A percentile compares a stretch with the other conserved stretches of the same genome.
These are phyloP conservation scores for Xenotilapia flavipinnis DNA, from an alignment of 2,113 vertebrate species.

Conservation along the genomic window DNA sequence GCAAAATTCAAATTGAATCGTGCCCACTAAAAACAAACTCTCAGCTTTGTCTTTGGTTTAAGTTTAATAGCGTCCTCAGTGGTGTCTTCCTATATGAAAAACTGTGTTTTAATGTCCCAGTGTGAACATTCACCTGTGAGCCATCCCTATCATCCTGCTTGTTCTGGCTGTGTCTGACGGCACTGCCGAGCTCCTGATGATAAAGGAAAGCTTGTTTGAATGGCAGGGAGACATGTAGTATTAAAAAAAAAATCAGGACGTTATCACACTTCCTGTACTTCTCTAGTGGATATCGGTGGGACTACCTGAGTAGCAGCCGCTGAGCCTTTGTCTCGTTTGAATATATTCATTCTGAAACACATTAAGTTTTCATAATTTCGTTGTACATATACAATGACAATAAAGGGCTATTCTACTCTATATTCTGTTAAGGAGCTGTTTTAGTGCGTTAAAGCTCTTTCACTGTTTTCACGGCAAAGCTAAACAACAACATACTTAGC, in stretches of 20 bases:
- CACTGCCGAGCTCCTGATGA: slow-evolving; percentile 26
- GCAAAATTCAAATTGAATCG: not conserved
- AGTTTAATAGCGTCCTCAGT: not conserved
- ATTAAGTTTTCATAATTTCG: not conserved
- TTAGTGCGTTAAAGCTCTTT: not conserved
- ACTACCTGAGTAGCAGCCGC: not conserved
- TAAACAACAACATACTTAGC: not conserved
- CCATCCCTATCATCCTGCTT: not conserved
- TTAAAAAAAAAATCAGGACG: not conserved
- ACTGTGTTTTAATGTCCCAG: not conserved
- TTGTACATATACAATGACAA: not conserved
- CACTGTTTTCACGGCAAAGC: not conserved
- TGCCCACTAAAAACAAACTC: not conserved
- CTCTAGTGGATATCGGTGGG: slow-evolving; percentile 9
- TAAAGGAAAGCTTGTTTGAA: not conserved
- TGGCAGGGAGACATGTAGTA: not conserved
- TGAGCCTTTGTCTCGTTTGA: slow-evolving; percentile 20
- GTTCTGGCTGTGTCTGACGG: not conserved
- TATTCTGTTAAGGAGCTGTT: not conserved
- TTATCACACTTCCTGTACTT: slow-evolving; percentile 1
- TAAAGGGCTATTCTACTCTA: not conserved
- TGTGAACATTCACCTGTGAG: slow-evolving; percentile 7
- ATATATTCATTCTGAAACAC: slow-evolving; percentile 40
- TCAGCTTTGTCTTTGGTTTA: not conserved
- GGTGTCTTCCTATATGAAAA: not conserved